phyloP scores from a whole-genome alignment of 2,888 invertebrate genomes.

The Liposcelis brunnea region DNA sequence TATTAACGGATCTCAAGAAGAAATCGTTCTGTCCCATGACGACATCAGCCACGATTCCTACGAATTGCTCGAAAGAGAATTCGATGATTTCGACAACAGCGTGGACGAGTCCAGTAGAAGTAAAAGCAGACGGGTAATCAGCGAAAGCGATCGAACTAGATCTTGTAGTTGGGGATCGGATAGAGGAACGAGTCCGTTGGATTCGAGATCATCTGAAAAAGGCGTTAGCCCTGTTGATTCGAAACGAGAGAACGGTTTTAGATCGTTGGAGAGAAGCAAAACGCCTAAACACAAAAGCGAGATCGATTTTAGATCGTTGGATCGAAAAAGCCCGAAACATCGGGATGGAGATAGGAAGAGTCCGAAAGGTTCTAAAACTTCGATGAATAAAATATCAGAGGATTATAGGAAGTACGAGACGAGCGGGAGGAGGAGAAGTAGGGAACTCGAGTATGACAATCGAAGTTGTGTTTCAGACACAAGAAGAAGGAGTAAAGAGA shows the following conservation, averaged over 20 bases:
- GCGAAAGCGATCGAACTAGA: slow-evolving; percentile 24
- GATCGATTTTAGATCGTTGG: slow-evolving; percentile 35
- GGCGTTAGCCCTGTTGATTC: neutral
- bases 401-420: slow-evolving; percentile 34
- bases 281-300: slow-evolving; percentile 36
- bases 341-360: slow-evolving; percentile 47
- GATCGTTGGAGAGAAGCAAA: slow-evolving; percentile 7
- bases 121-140: neutral
- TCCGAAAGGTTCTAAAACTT: slow-evolving; percentile 43
- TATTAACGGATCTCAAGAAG: slow-evolving; percentile 18
- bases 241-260: slow-evolving; percentile 5
- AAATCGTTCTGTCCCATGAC: slow-evolving; percentile 44
- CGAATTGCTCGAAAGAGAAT: slow-evolving; percentile 62
- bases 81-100: slow-evolving; percentile 25
- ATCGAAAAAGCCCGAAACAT: slow-evolving; percentile 40
- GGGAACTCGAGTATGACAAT: slow-evolving; percentile 28
- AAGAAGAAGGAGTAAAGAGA: too few species aligned
- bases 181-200: slow-evolving; percentile 54
- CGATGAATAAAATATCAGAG: slow-evolving; percentile 43
- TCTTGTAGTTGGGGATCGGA: slow-evolving; percentile 61
- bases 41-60: slow-evolving; percentile 80
- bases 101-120: neutral
- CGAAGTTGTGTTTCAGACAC: slow-evolving; percentile 27
- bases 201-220: slow-evolving; percentile 19
- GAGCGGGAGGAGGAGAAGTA: slow-evolving; percentile 26